phyloP scores from a whole-genome alignment of 2,888 invertebrate species.

The Oscheius sp. region DNA sequence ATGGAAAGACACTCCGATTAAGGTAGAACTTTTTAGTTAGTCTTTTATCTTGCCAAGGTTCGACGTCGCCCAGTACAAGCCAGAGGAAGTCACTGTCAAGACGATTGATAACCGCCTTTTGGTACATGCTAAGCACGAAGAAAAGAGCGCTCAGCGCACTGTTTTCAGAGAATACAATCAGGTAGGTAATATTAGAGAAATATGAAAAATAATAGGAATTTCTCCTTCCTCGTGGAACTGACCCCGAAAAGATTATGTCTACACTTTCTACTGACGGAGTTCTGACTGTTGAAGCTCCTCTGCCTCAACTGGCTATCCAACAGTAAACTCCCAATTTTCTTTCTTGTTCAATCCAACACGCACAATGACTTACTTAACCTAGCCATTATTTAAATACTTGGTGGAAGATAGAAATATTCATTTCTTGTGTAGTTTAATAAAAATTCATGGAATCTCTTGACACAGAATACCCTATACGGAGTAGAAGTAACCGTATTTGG shows the following conservation, averaged over 20 bases:
- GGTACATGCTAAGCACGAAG: slow-evolving; percentile 93
- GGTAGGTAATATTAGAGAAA: slow-evolving; percentile 52
- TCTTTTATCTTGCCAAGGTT: slow-evolving; percentile 74
- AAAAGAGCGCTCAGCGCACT: slow-evolving; percentile 93
- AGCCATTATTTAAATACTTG: too few species aligned
- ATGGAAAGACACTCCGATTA: slow-evolving; percentile 90
- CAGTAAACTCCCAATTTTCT: not conserved
- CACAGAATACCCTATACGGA: not conserved
- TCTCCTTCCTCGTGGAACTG: slow-evolving; percentile 92
- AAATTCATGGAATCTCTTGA: slow-evolving; percentile 17
- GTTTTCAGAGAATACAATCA: slow-evolving; percentile 96
- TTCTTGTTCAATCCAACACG: not conserved
- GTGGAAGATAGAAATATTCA: slow-evolving; percentile 3
- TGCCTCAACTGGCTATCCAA: slow-evolving; percentile 76
- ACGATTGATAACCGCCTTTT: slow-evolving; percentile 93
- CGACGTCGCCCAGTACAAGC: slow-evolving; percentile 93
- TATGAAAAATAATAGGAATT: slow-evolving; percentile 78
- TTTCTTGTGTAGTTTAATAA: slow-evolving; percentile 12
- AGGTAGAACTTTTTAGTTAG: slow-evolving; percentile 75
- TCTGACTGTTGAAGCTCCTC: slow-evolving; percentile 92
- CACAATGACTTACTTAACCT: slow-evolving; percentile 21
- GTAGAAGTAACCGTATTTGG: not conserved
- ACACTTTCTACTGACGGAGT: slow-evolving; percentile 95
- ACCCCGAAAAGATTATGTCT: slow-evolving; percentile 93
- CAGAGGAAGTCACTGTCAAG: slow-evolving; percentile 91